Base-by-base conservation (phyloP, 2,888 invertebrate species). In the Temnothorax rugatulus region DNA sequence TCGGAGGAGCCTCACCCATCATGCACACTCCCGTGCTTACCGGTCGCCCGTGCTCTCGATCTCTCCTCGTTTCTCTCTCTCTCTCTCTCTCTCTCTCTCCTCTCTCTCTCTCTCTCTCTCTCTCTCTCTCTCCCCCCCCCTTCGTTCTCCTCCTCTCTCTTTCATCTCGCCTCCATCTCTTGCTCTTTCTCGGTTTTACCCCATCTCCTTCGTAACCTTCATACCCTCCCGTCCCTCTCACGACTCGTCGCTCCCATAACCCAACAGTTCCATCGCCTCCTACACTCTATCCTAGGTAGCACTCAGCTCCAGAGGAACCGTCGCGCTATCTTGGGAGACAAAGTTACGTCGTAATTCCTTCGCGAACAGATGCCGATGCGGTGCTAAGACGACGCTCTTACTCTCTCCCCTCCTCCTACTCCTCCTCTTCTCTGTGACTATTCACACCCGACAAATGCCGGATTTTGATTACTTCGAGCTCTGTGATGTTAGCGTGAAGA, bases 271-370 rank as follows among this genome's bases (percentile, higher is more conserved):
- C 86, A 64, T 86, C 88, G 84, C 77, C 89, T 87, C 87, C 71
- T 81, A 76, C 87, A 84, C 71, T 69, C 79, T 50, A 84, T 82
- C 87, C 74, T 66, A 87, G 88, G 88, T 91, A 91, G 90, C 91
- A 90, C 92, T 94, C 92, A 91, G 86, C 91, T 87, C 82, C 91
- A 91, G 92, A 92, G 91, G 89, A 91, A 91, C 91, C 92, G 92
- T 92, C 92, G 91, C 91, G 89, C 93, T 94, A 93, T 94, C 94
- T 94, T 93, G 92, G 91, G 91, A 93, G 94, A 94, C 94, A 93
- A 94, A 94, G 93, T 94, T 94, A 93, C 93, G 92, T 94, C 94
- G 94, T 94, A 94, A 94, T 94, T 94, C 94, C 94, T 93, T 94
- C 94, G 93, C 92, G 94, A 94, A 93, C 94, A 94, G 94, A 94